phyloP scores from a whole-genome alignment of 2,888 invertebrate species.

The Pollenia griseotomentosa region DNA sequence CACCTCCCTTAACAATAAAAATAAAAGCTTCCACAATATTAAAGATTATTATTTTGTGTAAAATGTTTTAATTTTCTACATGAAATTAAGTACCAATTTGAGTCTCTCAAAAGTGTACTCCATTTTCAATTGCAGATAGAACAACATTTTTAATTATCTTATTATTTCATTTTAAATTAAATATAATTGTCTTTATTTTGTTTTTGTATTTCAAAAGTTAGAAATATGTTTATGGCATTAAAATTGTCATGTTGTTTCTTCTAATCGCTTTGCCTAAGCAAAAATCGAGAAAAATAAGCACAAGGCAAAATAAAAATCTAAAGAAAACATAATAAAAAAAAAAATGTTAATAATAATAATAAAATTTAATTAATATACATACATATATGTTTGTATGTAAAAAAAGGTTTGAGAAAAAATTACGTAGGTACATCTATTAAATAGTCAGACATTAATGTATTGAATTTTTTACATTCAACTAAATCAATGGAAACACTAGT shows the following conservation, averaged over 20 bases:
- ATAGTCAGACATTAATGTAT: too few relatives aligned
- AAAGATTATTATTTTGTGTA: background rate
- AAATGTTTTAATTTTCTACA: background rate
- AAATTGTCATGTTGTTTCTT: constrained; percentile 11
- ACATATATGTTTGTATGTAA: too few relatives aligned
- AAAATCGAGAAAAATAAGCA: background rate
- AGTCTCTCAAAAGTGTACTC: background rate
- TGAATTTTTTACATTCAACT: too few relatives aligned
- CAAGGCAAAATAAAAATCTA: constrained; percentile 2
- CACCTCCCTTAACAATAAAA: background rate
- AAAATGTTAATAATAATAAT: background rate
- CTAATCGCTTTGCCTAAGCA: background rate
- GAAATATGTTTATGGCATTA: constrained; percentile 20
- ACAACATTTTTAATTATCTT: background rate
- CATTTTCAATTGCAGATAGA: background rate
- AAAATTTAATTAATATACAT: background rate
- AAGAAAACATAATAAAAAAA: background rate
- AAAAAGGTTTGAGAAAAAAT: background rate
- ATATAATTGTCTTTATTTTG: background rate
- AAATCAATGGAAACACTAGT: too few relatives aligned
- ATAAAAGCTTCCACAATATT: background rate
- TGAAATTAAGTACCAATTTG: background rate
- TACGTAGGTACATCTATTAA: too few relatives aligned
- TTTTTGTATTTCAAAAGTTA: background rate
- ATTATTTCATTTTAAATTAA: background rate